Evolutionary conservation across 2,113 vertebrate species (phyloP).

Genomic region (Uria aalge): DNA sequence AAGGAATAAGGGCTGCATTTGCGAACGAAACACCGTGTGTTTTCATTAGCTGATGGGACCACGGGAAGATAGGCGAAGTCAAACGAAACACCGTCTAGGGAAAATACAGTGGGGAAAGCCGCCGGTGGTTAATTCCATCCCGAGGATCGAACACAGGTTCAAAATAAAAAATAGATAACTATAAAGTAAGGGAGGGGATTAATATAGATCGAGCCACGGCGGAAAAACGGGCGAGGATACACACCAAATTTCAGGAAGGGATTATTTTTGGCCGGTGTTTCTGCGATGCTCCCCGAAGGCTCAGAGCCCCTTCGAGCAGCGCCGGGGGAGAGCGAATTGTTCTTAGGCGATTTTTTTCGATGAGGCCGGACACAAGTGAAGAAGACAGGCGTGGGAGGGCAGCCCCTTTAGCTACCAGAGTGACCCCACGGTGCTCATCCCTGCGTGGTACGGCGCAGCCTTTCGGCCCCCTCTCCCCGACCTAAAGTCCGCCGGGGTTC

Average conservation of each 20-base stretch:
- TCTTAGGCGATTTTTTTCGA: fast-evolving
- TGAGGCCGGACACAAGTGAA: not conserved
- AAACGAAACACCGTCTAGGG: not conserved
- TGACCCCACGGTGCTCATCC: not conserved
- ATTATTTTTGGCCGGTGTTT: not conserved
- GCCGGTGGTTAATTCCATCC: not conserved
- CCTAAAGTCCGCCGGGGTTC: not conserved
- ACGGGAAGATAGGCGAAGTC: not conserved
- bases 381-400: not conserved
- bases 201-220: fast-evolving
- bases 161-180: not conserved
- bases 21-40: not conserved
- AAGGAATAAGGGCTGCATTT: not conserved
- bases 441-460: not conserved
- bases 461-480: not conserved
- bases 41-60: not conserved
- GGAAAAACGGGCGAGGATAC: not conserved
- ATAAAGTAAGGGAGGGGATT: not conserved
- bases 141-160: not conserved
- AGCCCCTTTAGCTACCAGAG: not conserved
- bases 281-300: not conserved
- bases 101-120: not conserved
- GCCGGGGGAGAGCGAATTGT: not conserved
- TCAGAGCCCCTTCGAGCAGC: not conserved
- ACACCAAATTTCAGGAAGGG: not conserved